Conservation (phyloP, 53 echinoderm and acorn worm species). For the Paracentrotus lividus region DNA sequence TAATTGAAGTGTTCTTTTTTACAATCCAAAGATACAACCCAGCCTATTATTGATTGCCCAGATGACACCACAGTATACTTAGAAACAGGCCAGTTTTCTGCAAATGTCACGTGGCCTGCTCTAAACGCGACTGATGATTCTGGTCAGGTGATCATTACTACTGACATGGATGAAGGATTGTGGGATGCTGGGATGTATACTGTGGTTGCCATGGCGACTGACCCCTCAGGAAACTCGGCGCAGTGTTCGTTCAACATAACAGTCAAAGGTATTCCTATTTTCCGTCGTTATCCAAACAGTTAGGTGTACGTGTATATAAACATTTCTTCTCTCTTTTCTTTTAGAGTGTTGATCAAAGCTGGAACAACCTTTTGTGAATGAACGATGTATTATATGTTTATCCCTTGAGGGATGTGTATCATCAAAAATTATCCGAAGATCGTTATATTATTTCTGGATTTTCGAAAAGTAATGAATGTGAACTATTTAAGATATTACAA, state of each 20-base stretch:
- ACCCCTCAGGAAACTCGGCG: constrained; percentile 32
- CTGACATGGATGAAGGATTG: neutral
- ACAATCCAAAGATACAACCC: neutral
- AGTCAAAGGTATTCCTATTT: neutral
- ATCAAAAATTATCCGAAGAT: no score
- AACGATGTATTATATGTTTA: no score
- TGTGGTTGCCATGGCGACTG: constrained; percentile 31
- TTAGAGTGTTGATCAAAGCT: no score
- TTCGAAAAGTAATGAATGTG: no score
- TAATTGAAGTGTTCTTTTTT: no score
- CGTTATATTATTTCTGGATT: no score
- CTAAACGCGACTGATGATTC: constrained; percentile 31
- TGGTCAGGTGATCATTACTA: constrained; percentile 28
- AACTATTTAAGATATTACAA: no score
- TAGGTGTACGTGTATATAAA: no score
- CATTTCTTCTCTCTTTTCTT: no score
- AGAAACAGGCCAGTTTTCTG: neutral
- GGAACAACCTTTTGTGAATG: no score
- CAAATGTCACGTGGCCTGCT: constrained; percentile 22
- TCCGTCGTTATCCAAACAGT: neutral
- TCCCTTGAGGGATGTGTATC: no score
- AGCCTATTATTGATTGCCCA: neutral
- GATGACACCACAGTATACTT: neutral
- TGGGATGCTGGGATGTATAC: constrained; percentile 31
- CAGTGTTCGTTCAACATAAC: constrained; percentile 44